Percentiles rank a stretch among this genome's conserved stretches.
Conservation (phyloP, 2,888 invertebrate genomes). For the Atethmia centrago region DNA sequence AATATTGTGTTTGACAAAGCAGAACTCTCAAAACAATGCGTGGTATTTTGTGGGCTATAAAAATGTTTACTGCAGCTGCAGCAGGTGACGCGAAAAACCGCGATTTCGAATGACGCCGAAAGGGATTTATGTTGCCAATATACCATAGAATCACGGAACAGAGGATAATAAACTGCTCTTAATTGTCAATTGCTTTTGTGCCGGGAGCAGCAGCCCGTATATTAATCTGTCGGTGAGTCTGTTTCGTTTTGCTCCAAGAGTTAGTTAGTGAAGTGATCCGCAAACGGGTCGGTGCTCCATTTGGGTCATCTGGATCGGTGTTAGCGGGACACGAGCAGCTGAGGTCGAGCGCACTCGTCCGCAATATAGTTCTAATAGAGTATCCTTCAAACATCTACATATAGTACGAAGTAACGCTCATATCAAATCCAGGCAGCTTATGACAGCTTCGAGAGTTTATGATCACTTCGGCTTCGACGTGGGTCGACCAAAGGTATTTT, state of each 20-base stretch:
- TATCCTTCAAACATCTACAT: conserved; percentile 60
- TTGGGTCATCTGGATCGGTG: conserved; percentile 81
- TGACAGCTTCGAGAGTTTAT: conserved; percentile 41
- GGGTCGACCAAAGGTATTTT: conserved; percentile 17
- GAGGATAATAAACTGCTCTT: conserved; percentile 61
- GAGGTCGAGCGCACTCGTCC: conserved; percentile 71
- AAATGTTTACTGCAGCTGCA: conserved; percentile 79
- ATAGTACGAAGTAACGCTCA: conserved; percentile 40
- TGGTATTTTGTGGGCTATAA: conserved; percentile 81
- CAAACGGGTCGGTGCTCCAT: conserved; percentile 78
- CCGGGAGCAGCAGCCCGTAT: conserved; percentile 54
- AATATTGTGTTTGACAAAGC: conserved; percentile 42
- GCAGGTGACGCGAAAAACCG: conserved; percentile 83
- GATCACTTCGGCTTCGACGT: conserved; percentile 29
- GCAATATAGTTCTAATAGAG: conserved; percentile 70
- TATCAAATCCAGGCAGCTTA: conserved; percentile 44
- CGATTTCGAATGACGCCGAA: conserved; percentile 78
- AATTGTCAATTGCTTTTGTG: conserved; percentile 59
- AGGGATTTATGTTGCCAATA: conserved; percentile 69
- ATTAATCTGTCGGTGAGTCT: conserved; percentile 64
- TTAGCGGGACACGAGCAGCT: conserved; percentile 75
- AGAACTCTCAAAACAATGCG: conserved; percentile 71
- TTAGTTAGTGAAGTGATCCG: conserved; percentile 78
- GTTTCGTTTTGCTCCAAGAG: conserved; percentile 70
- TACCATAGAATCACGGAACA: conserved; percentile 66